Evolutionary conservation across 35 echinoderm and acorn worm genomes (phyloP).

Genomic region (Eucidaris tribuloides): DNA sequence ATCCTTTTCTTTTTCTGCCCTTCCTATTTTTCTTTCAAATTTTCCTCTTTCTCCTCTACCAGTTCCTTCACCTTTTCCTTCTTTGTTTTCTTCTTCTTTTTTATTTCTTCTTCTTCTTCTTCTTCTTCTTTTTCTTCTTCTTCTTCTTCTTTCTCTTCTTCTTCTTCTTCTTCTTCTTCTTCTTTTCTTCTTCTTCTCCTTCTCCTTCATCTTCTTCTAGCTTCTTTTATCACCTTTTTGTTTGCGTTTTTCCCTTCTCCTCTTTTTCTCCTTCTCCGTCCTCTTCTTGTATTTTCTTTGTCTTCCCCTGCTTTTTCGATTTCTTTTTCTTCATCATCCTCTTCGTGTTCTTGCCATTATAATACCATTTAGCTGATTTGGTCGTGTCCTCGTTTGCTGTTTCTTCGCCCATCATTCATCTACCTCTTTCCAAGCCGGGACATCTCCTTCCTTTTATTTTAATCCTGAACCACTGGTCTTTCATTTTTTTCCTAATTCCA

Average conservation of each 20-base stretch:
- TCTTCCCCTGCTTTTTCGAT: background rate
- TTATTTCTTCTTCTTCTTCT: background rate
- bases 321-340: background rate
- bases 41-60: background rate
- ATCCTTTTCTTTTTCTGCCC: background rate
- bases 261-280: background rate
- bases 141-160: background rate
- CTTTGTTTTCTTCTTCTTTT: background rate
- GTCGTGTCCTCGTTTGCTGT: no score
- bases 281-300: background rate
- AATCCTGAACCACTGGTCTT: no score
- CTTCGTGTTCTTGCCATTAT: background rate
- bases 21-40: background rate
- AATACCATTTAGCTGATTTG: background rate
- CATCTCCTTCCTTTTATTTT: no score
- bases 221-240: background rate
- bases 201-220: background rate
- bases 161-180: background rate
- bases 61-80: background rate
- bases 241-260: background rate
- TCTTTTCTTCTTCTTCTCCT: background rate
- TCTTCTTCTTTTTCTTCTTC: background rate
- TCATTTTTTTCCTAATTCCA: no score
- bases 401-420: no score
- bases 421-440: no score